A percentile compares a stretch with the other conserved stretches of the same genome.
These are phyloP conservation scores for Himalopsyche tibetana DNA, from an alignment of 2,888 invertebrate genomes.

Conservation along the genomic window DNA sequence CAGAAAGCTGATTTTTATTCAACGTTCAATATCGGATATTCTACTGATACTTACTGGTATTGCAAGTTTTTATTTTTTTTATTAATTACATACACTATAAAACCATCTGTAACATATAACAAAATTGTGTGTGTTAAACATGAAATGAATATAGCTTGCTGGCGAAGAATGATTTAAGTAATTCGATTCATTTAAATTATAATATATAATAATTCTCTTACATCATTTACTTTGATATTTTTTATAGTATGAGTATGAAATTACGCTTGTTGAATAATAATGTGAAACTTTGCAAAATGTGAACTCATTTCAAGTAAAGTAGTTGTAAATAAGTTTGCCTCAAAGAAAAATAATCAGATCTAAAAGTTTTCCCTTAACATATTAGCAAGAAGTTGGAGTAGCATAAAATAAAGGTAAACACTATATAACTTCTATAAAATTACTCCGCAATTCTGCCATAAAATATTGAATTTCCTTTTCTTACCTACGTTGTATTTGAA, in stretches of 20 bases:
- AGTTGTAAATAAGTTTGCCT: background rate
- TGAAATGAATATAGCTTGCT: too few relatives aligned
- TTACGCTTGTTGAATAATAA: constrained; percentile 9
- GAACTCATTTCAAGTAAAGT: constrained; percentile 30
- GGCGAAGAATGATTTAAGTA: too few relatives aligned
- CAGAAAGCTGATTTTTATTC: too few relatives aligned
- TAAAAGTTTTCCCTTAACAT: constrained; percentile 29
- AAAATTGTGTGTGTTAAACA: too few relatives aligned
- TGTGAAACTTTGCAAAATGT: background rate
- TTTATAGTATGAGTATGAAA: background rate
- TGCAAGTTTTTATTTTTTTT: too few relatives aligned
- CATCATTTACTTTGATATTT: too few relatives aligned
- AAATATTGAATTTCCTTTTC: constrained; percentile 21
- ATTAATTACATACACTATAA: too few relatives aligned
- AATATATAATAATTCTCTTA: background rate
- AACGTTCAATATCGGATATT: too few relatives aligned
- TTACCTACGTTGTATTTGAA: background rate
- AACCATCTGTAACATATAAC: too few relatives aligned
- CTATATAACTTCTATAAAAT: background rate
- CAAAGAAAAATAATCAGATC: constrained; percentile 30
- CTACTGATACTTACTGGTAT: too few relatives aligned
- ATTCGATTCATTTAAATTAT: background rate
- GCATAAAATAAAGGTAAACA: constrained; percentile 30
- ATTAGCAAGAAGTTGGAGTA: constrained; percentile 27
- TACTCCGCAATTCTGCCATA: background rate